phyloP scores from a whole-genome alignment of 37 sponge, comb jelly and placozoan genomes.

The Chondrilla cf. caribensis region DNA sequence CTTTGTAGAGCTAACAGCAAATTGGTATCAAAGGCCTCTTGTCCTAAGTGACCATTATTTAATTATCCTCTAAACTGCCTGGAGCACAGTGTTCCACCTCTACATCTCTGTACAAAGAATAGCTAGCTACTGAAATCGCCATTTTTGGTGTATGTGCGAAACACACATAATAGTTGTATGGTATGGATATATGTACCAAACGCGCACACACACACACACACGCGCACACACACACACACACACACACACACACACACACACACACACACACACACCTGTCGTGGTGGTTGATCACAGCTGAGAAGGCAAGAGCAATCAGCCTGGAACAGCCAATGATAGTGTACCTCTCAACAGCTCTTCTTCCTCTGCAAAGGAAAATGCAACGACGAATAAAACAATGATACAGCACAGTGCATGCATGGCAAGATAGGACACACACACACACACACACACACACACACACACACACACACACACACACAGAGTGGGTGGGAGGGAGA shows the following conservation, averaged over 20 bases:
- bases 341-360: slow-evolving; percentile 47
- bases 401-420: background rate
- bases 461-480: too few relatives aligned
- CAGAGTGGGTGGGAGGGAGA: too few relatives aligned
- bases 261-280: slow-evolving; percentile 41
- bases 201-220: slow-evolving; percentile 3
- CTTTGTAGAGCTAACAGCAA: too few relatives aligned
- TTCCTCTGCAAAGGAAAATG: slow-evolving; percentile 26
- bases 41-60: too few relatives aligned
- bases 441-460: too few relatives aligned
- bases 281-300: slow-evolving; percentile 80
- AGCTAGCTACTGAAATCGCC: too few relatives aligned
- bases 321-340: slow-evolving; percentile 63
- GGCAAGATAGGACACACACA: background rate
- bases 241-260: slow-evolving; percentile 2
- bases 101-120: too few relatives aligned
- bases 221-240: background rate
- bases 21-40: too few relatives aligned
- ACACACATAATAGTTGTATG: too few relatives aligned
- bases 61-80: too few relatives aligned
- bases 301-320: slow-evolving; percentile 70
- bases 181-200: background rate
- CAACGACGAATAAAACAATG: background rate
- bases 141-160: too few relatives aligned
- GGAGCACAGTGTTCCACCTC: too few relatives aligned